Evolutionary conservation across 2,797 vertebrate genomes (phyloP).

Genomic region (Danio kyathit): DNA sequence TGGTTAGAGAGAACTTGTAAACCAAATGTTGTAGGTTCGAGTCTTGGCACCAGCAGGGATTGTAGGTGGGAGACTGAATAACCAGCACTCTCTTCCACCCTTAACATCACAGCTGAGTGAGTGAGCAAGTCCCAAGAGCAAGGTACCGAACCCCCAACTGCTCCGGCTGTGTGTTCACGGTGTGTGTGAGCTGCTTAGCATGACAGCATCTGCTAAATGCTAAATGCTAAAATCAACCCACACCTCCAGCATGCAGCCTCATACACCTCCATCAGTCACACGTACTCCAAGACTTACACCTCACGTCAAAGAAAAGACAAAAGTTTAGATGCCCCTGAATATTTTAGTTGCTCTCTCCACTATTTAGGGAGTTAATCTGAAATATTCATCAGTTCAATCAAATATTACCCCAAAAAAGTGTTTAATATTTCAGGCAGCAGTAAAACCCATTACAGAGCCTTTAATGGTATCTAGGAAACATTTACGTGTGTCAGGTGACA

Average conservation of each 20-base stretch:
- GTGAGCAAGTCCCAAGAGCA: too few relatives aligned
- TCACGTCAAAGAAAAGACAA: constrained; percentile 41
- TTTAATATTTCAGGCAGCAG: constrained; percentile 68
- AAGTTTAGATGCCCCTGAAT: constrained; percentile 60
- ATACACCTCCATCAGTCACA: not conserved
- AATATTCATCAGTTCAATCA: constrained; percentile 73
- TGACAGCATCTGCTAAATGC: too few relatives aligned
- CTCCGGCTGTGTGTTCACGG: too few relatives aligned
- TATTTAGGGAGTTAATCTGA: constrained; percentile 67
- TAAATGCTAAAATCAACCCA: not conserved
- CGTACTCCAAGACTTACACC: not conserved
- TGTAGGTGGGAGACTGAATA: too few relatives aligned
- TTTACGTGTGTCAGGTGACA: not conserved
- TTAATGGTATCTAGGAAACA: constrained; percentile 54
- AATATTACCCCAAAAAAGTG: constrained; percentile 65
- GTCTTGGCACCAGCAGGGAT: too few relatives aligned
- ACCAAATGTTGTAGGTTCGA: too few relatives aligned
- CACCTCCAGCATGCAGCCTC: not conserved
- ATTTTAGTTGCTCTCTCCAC: constrained; percentile 66
- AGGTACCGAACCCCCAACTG: too few relatives aligned
- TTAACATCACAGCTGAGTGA: too few relatives aligned
- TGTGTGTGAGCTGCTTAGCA: too few relatives aligned
- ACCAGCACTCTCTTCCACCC: too few relatives aligned
- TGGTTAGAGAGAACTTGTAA: too few relatives aligned
- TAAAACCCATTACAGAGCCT: constrained; percentile 66